Percentiles rank a stretch among this genome's conserved stretches.
Conservation (phyloP, 2,797 vertebrate genomes). For the Poecile montanus region DNA sequence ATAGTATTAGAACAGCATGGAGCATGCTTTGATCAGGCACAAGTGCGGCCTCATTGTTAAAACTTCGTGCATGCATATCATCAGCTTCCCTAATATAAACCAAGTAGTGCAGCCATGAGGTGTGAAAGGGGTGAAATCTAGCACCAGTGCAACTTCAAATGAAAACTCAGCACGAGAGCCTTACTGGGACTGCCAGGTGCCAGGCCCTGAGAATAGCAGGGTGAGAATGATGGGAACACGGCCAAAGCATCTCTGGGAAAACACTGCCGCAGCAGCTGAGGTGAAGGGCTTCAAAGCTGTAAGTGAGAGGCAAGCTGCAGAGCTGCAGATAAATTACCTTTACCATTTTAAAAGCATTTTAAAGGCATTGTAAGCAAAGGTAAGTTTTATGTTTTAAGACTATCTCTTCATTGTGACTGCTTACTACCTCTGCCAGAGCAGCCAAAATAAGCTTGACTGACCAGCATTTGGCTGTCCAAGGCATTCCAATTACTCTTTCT, state of each 20-base stretch:
- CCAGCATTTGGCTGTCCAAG: neutral
- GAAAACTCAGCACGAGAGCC: neutral
- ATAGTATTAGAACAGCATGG: neutral
- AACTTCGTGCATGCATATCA: no score
- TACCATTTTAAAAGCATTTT: neutral
- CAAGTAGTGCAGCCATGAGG: neutral
- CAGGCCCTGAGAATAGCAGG: neutral
- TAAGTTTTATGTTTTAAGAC: neutral
- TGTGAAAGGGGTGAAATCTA: neutral
- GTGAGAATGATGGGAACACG: neutral
- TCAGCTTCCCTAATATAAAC: neutral
- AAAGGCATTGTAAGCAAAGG: neutral
- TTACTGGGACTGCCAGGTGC: neutral
- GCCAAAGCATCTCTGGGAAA: neutral
- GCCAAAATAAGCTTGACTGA: neutral
- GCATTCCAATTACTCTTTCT: neutral
- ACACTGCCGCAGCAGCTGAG: neutral
- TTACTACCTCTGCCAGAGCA: neutral
- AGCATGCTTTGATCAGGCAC: neutral
- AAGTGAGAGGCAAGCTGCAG: neutral
- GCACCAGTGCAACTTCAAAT: accelerated
- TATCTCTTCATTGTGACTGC: neutral
- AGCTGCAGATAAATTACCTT: neutral
- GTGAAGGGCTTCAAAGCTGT: neutral
- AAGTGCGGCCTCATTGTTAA: neutral